phyloP scores from a whole-genome alignment of 92 coral and sea anemone species.

The Montipora capitata region DNA sequence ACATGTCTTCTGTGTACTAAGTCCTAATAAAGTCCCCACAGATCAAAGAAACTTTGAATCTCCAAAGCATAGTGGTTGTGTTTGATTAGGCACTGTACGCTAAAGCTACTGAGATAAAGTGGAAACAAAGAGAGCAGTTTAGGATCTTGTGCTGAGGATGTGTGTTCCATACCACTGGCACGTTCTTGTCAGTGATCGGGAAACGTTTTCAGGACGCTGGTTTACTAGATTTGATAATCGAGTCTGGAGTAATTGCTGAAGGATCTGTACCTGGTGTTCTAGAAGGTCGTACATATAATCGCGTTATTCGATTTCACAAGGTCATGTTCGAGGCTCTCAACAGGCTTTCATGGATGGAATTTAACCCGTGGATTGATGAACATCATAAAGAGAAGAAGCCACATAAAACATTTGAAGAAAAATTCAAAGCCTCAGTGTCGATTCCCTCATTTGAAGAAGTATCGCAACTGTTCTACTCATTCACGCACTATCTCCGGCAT shows the following conservation, averaged over 20 bases:
- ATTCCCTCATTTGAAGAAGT: slow-evolving; percentile 22
- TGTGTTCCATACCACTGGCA: slow-evolving; percentile 44
- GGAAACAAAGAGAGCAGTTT: slow-evolving; percentile 66
- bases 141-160: slow-evolving; percentile 41
- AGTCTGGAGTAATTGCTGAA: slow-evolving; percentile 43
- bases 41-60: slow-evolving; percentile 60
- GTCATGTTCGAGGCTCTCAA: slow-evolving; percentile 62
- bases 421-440: background rate
- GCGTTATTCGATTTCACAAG: slow-evolving; percentile 29
- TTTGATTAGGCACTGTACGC: slow-evolving; percentile 72
- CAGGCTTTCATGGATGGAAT: slow-evolving; percentile 44
- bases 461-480: slow-evolving; percentile 2
- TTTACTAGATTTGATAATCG: slow-evolving; percentile 9
- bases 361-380: slow-evolving; percentile 36
- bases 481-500: slow-evolving; percentile 28
- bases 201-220: slow-evolving; percentile 63
- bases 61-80: slow-evolving; percentile 66
- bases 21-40: slow-evolving; percentile 54
- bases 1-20: slow-evolving; percentile 49
- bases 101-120: slow-evolving; percentile 37
- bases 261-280: slow-evolving; percentile 19
- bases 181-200: slow-evolving; percentile 48
- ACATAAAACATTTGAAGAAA: background rate
- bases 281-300: slow-evolving; percentile 42
- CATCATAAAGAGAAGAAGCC: background rate